phyloP scores from a whole-genome alignment of 2,113 vertebrate genomes.

The Tylochromis polylepis region DNA sequence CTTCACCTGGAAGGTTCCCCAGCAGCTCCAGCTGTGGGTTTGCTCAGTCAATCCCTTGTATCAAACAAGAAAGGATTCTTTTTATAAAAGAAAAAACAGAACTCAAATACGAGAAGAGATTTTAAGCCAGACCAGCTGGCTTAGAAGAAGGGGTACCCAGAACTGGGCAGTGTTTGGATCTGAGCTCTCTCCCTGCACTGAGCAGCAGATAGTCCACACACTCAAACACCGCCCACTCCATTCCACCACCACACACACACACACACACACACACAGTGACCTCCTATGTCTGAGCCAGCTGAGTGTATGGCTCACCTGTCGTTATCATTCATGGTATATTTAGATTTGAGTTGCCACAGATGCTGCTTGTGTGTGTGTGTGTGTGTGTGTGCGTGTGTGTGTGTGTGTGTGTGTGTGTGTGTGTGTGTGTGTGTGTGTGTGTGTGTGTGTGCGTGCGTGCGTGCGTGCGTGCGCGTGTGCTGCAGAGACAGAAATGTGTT shows the following conservation, averaged over 20 bases:
- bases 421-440: neutral
- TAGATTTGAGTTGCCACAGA: conserved; percentile 62
- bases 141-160: conserved; percentile 46
- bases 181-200: conserved; percentile 25
- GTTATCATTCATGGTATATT: conserved; percentile 54
- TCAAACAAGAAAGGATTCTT: conserved; percentile 42
- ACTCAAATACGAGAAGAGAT: neutral
- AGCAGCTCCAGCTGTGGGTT: conserved; percentile 69
- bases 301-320: conserved; percentile 53
- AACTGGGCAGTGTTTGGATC: conserved; percentile 50
- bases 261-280: conserved; percentile 42
- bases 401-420: neutral
- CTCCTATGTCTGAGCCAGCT: conserved; percentile 30
- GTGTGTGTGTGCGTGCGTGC: too few relatives aligned
- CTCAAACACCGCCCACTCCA: conserved; percentile 15
- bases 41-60: conserved; percentile 37
- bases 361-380: conserved; percentile 14
- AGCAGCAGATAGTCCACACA: conserved; percentile 3
- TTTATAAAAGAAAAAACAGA: neutral
- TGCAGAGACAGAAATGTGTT: too few relatives aligned
- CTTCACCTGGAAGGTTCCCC: conserved; percentile 65
- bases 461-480: too few relatives aligned
- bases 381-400: neutral
- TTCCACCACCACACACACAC: neutral
- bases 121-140: conserved; percentile 74